These are phyloP conservation scores for Eupithecia abbreviata DNA, from an alignment of 2,888 invertebrate genomes.

Conservation along the genomic window DNA sequence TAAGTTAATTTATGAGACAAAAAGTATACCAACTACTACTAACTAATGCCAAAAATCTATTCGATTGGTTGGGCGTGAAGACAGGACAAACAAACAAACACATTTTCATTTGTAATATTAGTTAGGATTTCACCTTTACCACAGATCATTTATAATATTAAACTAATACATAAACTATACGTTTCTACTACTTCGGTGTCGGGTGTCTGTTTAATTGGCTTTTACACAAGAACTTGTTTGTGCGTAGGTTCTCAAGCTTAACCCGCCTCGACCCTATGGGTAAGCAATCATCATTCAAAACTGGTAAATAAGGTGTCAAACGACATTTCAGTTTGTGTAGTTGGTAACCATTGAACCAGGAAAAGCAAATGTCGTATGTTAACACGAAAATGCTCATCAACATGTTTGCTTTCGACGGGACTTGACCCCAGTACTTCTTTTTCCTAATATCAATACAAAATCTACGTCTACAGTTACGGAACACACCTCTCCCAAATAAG, in stretches of 20 bases:
- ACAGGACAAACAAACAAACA: no score
- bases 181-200: background rate
- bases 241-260: background rate
- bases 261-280: background rate
- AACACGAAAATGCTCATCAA: background rate
- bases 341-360: background rate
- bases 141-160: background rate
- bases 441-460: background rate
- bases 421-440: background rate
- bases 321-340: background rate
- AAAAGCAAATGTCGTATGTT: background rate
- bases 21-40: no score
- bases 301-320: background rate
- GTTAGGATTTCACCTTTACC: background rate
- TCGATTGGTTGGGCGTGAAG: no score
- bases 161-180: background rate
- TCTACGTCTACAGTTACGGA: background rate
- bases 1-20: no score
- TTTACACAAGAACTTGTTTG: conserved; percentile 4
- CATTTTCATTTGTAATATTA: no score
- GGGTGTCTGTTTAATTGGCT: background rate
- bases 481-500: background rate
- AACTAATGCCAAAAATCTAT: no score
- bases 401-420: background rate
- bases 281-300: background rate